Evolutionary conservation across 2,797 vertebrate genomes (phyloP).

Genomic region (Arctocebus calabarensis): DNA sequence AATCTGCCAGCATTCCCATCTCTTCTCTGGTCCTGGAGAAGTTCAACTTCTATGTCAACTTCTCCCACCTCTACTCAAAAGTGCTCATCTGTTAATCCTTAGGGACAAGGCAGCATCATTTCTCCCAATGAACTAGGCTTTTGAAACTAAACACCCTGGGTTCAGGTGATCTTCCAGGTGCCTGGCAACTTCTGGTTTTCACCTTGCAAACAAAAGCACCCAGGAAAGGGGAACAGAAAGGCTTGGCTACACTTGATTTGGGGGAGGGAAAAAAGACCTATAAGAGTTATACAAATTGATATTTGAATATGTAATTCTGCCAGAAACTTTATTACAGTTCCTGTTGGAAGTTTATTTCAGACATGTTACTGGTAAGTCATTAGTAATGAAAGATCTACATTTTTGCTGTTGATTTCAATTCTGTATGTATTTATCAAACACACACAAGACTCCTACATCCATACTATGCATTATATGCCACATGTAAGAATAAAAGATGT

Average conservation of each 20-base stretch:
- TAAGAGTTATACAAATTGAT: constrained; percentile 38
- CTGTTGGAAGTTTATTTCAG: background rate
- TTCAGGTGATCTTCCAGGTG: background rate
- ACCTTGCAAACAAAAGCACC: background rate
- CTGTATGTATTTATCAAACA: constrained; percentile 24
- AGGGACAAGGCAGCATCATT: constrained; percentile 10
- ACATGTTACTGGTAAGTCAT: constrained; percentile 18
- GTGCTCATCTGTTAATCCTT: background rate
- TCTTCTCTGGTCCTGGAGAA: background rate
- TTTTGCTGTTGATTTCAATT: constrained; percentile 46
- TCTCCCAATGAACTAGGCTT: constrained; percentile 15
- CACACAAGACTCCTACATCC: background rate
- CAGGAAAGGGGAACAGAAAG: background rate
- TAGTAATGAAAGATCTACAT: background rate
- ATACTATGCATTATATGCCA: background rate
- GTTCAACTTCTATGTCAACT: constrained; percentile 19
- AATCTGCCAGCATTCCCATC: background rate
- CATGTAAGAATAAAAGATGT: constrained; percentile 36
- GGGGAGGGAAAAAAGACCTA: background rate
- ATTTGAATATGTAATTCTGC: background rate
- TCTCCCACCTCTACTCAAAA: constrained; percentile 42
- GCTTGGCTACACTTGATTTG: background rate
- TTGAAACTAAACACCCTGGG: constrained; percentile 53
- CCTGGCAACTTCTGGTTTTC: constrained; percentile 20
- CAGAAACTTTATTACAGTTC: background rate